Conservation (phyloP, 2,888 invertebrate species). For the Chymomyza fuscimana region DNA sequence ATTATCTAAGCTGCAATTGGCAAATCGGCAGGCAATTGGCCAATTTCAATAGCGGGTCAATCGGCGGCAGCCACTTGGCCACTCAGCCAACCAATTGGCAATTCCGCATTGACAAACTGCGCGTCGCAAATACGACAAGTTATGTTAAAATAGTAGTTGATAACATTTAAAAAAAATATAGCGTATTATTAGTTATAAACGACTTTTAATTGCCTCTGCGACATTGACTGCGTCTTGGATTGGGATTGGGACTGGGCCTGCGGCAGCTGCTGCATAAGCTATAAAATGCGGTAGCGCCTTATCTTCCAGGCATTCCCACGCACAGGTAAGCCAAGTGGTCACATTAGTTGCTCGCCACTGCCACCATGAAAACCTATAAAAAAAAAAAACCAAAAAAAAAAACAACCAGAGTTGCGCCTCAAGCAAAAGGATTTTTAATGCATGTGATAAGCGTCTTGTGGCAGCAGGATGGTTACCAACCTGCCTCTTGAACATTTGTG, state of each 20-base stretch:
- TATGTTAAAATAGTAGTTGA: slow-evolving; percentile 20
- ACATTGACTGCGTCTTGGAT: not conserved
- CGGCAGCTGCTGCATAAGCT: not conserved
- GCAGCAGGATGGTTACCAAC: not conserved
- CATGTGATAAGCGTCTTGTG: slow-evolving; percentile 50
- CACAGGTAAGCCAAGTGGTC: slow-evolving; percentile 28
- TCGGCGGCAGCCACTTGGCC: slow-evolving; percentile 44
- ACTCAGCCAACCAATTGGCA: slow-evolving; percentile 40
- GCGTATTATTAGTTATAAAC: not conserved
- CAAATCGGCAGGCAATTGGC: slow-evolving; percentile 58
- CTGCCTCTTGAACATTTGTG: slow-evolving; percentile 38
- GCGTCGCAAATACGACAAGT: slow-evolving; percentile 42
- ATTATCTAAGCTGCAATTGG: slow-evolving; percentile 45
- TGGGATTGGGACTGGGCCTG: not conserved
- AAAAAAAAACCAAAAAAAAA: slow-evolving; percentile 1
- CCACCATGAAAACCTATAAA: slow-evolving; percentile 62
- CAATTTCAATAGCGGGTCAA: slow-evolving; percentile 53
- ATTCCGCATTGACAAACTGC: slow-evolving; percentile 70
- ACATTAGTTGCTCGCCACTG: slow-evolving; percentile 24
- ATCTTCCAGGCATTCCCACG: slow-evolving; percentile 60
- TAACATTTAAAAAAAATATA: not conserved
- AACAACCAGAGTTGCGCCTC: slow-evolving; percentile 8
- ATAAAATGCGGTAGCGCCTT: slow-evolving; percentile 20
- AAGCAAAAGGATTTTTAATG: slow-evolving; percentile 61
- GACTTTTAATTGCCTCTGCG: slow-evolving; percentile 21